Evolutionary conservation across 2,797 vertebrate genomes (phyloP).

Genomic region (Lepilemur ruficaudatus): DNA sequence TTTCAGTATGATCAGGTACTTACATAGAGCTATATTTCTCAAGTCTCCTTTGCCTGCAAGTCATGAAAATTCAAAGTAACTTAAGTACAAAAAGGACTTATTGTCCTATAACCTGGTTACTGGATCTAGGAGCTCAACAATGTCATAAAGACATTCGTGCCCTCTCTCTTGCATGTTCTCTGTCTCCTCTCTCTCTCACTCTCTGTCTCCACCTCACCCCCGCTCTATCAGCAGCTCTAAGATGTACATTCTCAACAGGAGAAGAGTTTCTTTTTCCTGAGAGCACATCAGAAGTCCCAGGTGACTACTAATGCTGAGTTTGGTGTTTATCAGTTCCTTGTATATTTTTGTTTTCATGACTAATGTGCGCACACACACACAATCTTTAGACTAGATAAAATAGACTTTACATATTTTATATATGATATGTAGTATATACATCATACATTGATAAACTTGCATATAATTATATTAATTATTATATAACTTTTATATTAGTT

Average conservation of each 20-base stretch:
- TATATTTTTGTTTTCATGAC: not conserved
- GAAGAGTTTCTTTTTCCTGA: not conserved
- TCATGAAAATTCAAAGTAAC: not conserved
- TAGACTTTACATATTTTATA: not conserved
- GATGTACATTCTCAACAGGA: not conserved
- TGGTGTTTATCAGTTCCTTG: not conserved
- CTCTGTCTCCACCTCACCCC: not conserved
- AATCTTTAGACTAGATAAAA: not conserved
- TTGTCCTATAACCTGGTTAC: not conserved
- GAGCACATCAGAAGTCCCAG: not conserved
- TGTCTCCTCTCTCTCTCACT: accelerated
- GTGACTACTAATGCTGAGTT: not conserved
- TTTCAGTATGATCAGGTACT: not conserved
- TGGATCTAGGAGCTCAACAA: not conserved
- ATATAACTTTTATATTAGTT: too few relatives aligned
- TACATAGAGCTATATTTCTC: not conserved
- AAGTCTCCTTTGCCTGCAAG: not conserved
- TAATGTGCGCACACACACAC: too few relatives aligned
- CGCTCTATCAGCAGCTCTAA: not conserved
- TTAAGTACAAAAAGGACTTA: not conserved
- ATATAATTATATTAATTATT: not conserved
- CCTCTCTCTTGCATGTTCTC: not conserved
- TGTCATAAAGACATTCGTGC: not conserved
- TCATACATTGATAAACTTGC: not conserved
- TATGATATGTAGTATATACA: not conserved